Percentiles rank a stretch among this genome's conserved stretches.
Conservation (phyloP, 2,113 vertebrate species). For the Picathartes gymnocephalus region DNA sequence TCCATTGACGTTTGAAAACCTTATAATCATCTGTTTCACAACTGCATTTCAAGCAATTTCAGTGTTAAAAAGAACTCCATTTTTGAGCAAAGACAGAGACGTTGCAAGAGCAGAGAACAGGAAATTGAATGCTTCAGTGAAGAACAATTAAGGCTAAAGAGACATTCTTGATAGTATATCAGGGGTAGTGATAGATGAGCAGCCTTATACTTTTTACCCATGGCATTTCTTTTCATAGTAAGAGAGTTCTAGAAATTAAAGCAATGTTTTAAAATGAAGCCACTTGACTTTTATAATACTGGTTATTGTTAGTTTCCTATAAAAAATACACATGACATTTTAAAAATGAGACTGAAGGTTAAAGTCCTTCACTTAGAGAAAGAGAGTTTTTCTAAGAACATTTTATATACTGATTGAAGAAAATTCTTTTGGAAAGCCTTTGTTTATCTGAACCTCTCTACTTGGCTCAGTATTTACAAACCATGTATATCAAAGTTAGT, state of each 20-base stretch:
- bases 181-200: conserved; percentile 3
- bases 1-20: background rate
- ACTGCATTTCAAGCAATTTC: background rate
- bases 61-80: background rate
- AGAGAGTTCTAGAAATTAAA: background rate
- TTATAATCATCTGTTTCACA: background rate
- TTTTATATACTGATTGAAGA: background rate
- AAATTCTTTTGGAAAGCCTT: background rate
- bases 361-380: background rate
- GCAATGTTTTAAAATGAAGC: conserved; percentile 16
- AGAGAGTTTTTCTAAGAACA: background rate
- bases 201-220: background rate
- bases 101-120: background rate
- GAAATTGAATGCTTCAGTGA: conserved; percentile 42
- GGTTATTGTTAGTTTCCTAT: background rate
- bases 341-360: background rate
- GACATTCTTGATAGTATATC: background rate
- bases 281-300: background rate
- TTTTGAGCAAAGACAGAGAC: background rate
- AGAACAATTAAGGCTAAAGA: conserved; percentile 45
- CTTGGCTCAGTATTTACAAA: background rate
- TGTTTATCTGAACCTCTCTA: background rate
- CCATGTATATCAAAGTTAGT: background rate
- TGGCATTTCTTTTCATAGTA: background rate
- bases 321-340: background rate